Base-by-base conservation (phyloP, 2,797 vertebrate species). In the Coilia nasus region DNA sequence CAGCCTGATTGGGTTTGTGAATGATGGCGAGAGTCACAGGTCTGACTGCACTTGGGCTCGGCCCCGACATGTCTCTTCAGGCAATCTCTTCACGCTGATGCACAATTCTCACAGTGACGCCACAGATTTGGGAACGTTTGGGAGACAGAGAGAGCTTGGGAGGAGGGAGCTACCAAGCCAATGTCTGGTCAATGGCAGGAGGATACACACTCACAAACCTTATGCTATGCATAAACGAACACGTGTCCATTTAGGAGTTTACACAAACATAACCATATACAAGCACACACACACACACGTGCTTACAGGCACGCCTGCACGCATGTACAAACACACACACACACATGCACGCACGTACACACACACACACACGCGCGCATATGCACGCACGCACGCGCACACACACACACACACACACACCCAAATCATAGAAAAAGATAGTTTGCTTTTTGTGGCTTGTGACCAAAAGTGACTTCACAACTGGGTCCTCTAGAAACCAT, bases 381-480 rank as follows among this genome's bases (percentile, higher is more conserved):
- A 41, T 5, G 5, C 35, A 41, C 35, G 5, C 35, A 41, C 35
- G 5, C 35, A 41, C 35, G 5, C 35, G 5, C n/a, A n/a, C n/a
- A n/a, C n/a, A n/a, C n/a, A n/a, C n/a, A n/a, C n/a, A n/a, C n/a
- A n/a, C n/a, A n/a, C n/a, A n/a, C 59, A 62, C 21, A 62, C 21
- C 9, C 21, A 10, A 41, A 5, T 41, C 35, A 41, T 41, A 41
- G 35, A 75, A 17, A 0, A 25, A 81, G 46, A 41, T 3, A 15
- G 11, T 82, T 59, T 21, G 15, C 54, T 50, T 41, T 62, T 78
- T 78, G 35, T 0, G 15, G 59, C 59, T 83, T 50, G 25, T 82
- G 35, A 62, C 56, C 6, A 23, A 62, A 6, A 62, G 56, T 44
- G 83, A 82, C 67, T 54, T 84, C 86, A 83, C 54, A 83, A 62